Evolutionary conservation across 2,797 vertebrate genomes (phyloP).

Genomic region (Geotrypetes seraphini): DNA sequence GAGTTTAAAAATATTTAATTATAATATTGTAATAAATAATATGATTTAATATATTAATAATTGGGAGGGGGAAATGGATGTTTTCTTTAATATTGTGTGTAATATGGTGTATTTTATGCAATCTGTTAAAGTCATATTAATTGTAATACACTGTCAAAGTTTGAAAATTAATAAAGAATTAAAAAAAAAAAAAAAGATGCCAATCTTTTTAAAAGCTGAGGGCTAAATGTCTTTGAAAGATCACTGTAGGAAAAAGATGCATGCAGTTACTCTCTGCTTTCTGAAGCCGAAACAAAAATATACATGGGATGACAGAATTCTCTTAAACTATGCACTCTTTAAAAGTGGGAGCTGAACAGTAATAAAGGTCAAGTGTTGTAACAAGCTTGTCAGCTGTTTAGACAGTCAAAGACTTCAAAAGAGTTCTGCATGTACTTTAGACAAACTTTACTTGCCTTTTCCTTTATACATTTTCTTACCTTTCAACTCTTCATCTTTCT

Average conservation of each 20-base stretch:
- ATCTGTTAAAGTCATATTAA: too few species aligned
- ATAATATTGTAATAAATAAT: too few species aligned
- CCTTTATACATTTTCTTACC: neutral
- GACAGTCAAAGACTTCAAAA: slow-evolving; percentile 32
- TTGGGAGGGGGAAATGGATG: too few species aligned
- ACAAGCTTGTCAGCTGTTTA: slow-evolving; percentile 28
- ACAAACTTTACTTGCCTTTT: slow-evolving; percentile 27
- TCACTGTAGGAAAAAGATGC: neutral
- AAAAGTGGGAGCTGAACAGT: slow-evolving; percentile 14
- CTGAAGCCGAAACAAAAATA: slow-evolving; percentile 17
- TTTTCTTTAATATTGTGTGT: too few species aligned
- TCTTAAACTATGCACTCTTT: slow-evolving; percentile 17
- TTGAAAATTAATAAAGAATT: too few species aligned
- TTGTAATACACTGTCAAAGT: too few species aligned
- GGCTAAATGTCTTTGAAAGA: slow-evolving; percentile 18
- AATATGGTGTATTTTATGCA: too few species aligned
- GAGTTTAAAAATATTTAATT: too few species aligned
- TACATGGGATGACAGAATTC: slow-evolving; percentile 21
- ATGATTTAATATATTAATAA: too few species aligned
- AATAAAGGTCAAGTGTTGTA: slow-evolving; percentile 36
- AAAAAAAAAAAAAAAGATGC: too few species aligned
- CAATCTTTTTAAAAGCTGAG: slow-evolving; percentile 25
- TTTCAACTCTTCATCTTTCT: neutral
- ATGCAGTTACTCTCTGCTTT: neutral
- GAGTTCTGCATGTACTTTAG: slow-evolving; percentile 15